Evolutionary conservation across 2,113 vertebrate genomes (phyloP), one percentile per base, ranked within the genome.

Genomic region (human): DNA sequence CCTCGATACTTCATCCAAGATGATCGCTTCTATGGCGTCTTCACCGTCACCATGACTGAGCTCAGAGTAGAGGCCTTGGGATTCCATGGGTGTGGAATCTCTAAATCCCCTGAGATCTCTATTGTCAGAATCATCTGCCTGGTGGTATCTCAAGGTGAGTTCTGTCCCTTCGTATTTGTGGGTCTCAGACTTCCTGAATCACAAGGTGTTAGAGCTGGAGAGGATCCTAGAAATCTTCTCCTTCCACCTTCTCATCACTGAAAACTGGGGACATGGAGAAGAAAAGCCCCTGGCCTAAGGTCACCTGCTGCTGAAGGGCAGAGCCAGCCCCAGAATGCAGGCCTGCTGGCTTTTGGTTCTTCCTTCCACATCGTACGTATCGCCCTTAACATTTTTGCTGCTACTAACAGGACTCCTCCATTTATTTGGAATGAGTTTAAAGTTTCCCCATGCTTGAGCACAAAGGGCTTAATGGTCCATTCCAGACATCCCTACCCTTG

Each of bases 61-160:
- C 93, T 98, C 30, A 59, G 11, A 3, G 18, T 5, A 18, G 2
- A 16, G 2, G 92, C 96, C 94, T 76, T 68, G 0, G 96, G 97
- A 22, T 0, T 9, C 25, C 93, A 73, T 7, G 25, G 1, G 2
- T 96, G 90, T 32, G 73, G 30, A 13, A 4, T 17, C n/a, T 1
- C 0, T 0, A 2, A 32, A 0, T 12, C 0, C 40, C 0, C 0
- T 3, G 0, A 0, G 5, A 0, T 45, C 23, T 0, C 0, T 12
- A 0, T 11, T 48, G 0, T 27, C 23, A 79, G 2, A 68, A 20
- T 0, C 6, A 2, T 97, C 75, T 2, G 0, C 4, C 94, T 96
- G 48, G 16, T 50, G 18, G 83, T 93, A 4, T 70, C 64, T 18
- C 59, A 10, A 78, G 94, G 97, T 78, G 25, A 94, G 95, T n/a